Evolutionary conservation across 2,113 vertebrate species (phyloP), one percentile per base, ranked within the genome.

Genomic region (Bufo gargarizans): DNA sequence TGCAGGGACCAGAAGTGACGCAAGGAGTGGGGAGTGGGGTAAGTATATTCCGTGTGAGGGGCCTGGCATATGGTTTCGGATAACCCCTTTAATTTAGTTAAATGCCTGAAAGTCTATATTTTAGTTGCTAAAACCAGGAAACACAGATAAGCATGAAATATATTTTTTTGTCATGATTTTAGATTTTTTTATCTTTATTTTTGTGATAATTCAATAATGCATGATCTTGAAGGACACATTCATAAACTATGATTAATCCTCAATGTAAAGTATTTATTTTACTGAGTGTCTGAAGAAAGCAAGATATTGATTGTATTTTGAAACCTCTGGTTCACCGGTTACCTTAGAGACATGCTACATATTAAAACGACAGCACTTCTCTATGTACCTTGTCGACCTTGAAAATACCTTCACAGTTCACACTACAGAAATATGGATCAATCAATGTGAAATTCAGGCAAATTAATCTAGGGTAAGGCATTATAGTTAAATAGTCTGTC

Each of bases 281-380:
- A 71, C 82, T 13, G 47, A 43, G 82, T 6, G 2, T 13, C 82
- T 67, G 49, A 84, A 84, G 65, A 69, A 84, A 69, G 63, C 47
- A 71, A 67, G n/a, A 33, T 84, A 84, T 84, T 84, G 82, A 84
- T 84, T 84, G 82, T 71, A 84, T 84, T 53, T 84, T 84, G 82
- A 84, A 84, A 84, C 82, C 63, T 71, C 49, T 84, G 47, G 20
- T 71, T 84, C 63, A 84, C 82, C 71, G 63, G 82, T 84, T 84
- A 84, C 82, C 82, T 84, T 69, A 84, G 82, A 84, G 82, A 84
- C 82, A 84, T 84, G 14, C 82, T n/a, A 84, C 82, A 84, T 84
- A 84, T 50, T 84, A 84, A 84, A 84, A 84, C 71, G 12, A 84
- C 82, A 84, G 82, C 82, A 84, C 63, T 84, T 67, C 82, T 84